Conservation (phyloP, 2,888 invertebrate genomes). For the Megaustenia siamemsis region DNA sequence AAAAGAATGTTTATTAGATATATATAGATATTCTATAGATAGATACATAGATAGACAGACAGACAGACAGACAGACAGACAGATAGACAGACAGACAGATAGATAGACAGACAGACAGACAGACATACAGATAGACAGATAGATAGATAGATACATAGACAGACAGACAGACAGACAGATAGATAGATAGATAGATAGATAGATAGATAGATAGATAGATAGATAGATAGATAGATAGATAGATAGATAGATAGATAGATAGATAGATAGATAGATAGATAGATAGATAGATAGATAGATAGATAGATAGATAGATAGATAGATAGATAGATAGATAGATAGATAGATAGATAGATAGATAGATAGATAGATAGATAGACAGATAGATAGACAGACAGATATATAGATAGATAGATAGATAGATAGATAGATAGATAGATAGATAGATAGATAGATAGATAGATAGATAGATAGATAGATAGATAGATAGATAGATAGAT, state of each 20-base stretch:
- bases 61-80: background rate
- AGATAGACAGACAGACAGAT: conserved; percentile 7
- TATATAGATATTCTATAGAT: background rate
- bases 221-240: conserved; percentile 5
- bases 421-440: too few relatives aligned
- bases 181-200: background rate
- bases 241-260: background rate
- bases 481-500: too few relatives aligned
- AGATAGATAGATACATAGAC: background rate
- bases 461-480: too few relatives aligned
- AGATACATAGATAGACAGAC: conserved; percentile 10
- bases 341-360: background rate
- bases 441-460: too few relatives aligned
- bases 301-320: too few relatives aligned
- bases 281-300: conserved; percentile 11
- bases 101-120: conserved; percentile 6
- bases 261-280: background rate
- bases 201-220: conserved; percentile 4
- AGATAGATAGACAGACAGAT: background rate
- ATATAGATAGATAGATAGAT: too few relatives aligned
- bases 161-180: conserved; percentile 1
- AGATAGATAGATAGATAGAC: background rate
- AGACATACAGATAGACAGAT: background rate
- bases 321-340: too few relatives aligned
- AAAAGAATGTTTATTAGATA: too few relatives aligned